phyloP scores from a whole-genome alignment of 1,140 invertebrate genomes.

The Ips nitidus region DNA sequence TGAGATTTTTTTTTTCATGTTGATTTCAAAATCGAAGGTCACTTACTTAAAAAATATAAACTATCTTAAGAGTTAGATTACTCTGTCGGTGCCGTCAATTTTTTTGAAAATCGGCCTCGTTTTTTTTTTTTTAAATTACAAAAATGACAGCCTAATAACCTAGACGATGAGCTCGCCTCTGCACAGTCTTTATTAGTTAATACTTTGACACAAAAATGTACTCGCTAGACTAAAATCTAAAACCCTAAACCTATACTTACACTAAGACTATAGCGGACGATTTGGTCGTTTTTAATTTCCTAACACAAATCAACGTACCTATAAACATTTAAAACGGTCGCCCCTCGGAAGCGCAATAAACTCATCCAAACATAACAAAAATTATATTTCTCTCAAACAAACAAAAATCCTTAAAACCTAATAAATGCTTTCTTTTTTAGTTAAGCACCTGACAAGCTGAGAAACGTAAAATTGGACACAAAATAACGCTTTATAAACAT shows the following conservation, averaged over 20 bases:
- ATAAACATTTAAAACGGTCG: neutral
- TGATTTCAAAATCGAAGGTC: slow-evolving; percentile 46
- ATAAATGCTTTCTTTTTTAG: slow-evolving; percentile 22
- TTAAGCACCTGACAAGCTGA: slow-evolving; percentile 13
- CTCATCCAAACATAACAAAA: slow-evolving; percentile 36
- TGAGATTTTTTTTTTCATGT: slow-evolving; percentile 48
- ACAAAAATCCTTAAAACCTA: slow-evolving; percentile 24
- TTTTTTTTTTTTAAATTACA: slow-evolving; percentile 32
- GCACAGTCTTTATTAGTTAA: slow-evolving; percentile 52
- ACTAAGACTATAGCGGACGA: slow-evolving; percentile 4
- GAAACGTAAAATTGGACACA: slow-evolving; percentile 1
- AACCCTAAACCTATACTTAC: slow-evolving; percentile 8
- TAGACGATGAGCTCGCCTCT: slow-evolving; percentile 46
- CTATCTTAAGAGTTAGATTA: slow-evolving; percentile 5
- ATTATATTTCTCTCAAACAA: slow-evolving; percentile 17
- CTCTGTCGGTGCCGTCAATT: slow-evolving; percentile 44
- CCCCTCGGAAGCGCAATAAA: slow-evolving; percentile 14
- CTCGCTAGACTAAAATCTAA: slow-evolving; percentile 39
- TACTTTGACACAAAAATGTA: slow-evolving; percentile 53
- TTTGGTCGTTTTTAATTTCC: slow-evolving; percentile 2
- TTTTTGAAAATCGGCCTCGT: slow-evolving; percentile 1
- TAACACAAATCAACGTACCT: neutral
- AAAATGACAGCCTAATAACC: slow-evolving; percentile 51
- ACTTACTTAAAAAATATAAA: slow-evolving; percentile 50
- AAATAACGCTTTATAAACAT: slow-evolving; percentile 2